Base-by-base conservation (phyloP, 2,113 vertebrate genomes). In the Apus apus region DNA sequence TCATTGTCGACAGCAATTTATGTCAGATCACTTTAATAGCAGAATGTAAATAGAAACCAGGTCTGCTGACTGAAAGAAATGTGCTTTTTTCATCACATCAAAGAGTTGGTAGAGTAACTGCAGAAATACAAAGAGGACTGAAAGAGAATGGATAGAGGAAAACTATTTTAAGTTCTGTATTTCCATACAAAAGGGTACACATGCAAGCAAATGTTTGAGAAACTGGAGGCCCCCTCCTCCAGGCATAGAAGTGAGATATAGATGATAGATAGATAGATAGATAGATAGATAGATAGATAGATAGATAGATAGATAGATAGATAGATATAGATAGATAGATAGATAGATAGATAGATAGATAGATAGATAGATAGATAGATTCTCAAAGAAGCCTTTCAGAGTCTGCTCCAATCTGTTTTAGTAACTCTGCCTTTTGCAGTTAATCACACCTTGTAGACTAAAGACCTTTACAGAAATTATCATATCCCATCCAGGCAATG, bases 1-100 rank as follows among this genome's bases (percentile, higher is more conserved):
- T 86, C 19, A 56, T 1, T 61, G 79, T 74, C 4, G 0, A 80
- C 62, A 67, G 72, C 86, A 73, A 30, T 90, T 88, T 88, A 84
- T 90, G 72, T 83, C 85, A 90, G 82, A 91, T 89, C 53, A 67
- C 57, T 87, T 48, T 61, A 93, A 86, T 8, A 85, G 79, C 18
- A 10, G 75, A 76, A 81, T 56, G 68, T 56, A 91, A 96, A 95
- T 43, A 91, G 86, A 92, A 93, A 74, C 48, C 50, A 87, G 73
- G 87, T 75, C 66, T 90, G 64, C 70, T 86, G 65, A 64, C 66
- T 96, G 93, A 86, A 80, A 94, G 83, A 95, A 90, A 78, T 32
- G 30, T 40, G 57, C 13, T 60, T 80, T 92, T 82, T 72, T 48
- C 68, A 46, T 66, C 26, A 85, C 75, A 93, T 92, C 90, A 90